Percentiles rank a stretch among this genome's conserved stretches.
These are phyloP conservation scores for pig (Sus scrofa) DNA, from an alignment of 2,113 vertebrate species.

Conservation along the genomic window T2T-Sscrofa CM000821.6:54814501-54815000, in stretches of 20 bases:
- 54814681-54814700: not conserved
- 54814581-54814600: not conserved
- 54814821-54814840: not conserved
- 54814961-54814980: not conserved
- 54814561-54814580: not conserved
- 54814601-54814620: not conserved
- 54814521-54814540: too few relatives aligned
- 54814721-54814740: not conserved
- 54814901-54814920: not conserved
- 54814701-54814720: not conserved
- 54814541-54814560: not conserved
- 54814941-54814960: not conserved
- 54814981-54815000: not conserved
- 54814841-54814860: conserved; percentile 31
- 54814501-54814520: too few relatives aligned
- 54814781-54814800: not conserved
- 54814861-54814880: conserved; percentile 20
- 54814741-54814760: not conserved
- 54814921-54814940: not conserved
- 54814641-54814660: not conserved
- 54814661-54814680: not conserved
- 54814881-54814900: not conserved
- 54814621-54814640: not conserved
- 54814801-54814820: not conserved
- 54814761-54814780: not conserved